phyloP scores from a whole-genome alignment of 2,113 vertebrate species.

The Ageneiosus marmoratus region DNA sequence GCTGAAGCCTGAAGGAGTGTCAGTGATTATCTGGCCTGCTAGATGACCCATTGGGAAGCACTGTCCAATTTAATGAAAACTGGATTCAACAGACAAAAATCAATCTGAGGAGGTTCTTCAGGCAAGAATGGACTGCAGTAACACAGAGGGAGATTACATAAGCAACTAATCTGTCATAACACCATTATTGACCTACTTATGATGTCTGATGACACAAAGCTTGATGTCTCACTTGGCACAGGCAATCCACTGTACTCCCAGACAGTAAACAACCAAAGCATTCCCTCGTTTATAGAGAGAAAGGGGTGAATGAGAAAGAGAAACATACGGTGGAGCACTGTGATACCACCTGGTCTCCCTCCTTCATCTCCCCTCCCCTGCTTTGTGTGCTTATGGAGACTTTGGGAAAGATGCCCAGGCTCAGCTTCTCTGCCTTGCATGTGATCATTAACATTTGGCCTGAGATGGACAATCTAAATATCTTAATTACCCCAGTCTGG shows the following conservation, averaged over 20 bases:
- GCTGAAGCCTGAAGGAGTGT: neutral
- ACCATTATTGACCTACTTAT: slow-evolving; percentile 47
- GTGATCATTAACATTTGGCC: slow-evolving; percentile 41
- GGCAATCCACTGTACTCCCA: neutral
- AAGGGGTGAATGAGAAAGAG: slow-evolving; percentile 9
- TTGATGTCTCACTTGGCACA: slow-evolving; percentile 36
- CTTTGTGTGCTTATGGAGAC: slow-evolving; percentile 30
- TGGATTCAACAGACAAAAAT: slow-evolving; percentile 28
- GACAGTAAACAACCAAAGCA: neutral
- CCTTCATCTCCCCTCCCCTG: neutral
- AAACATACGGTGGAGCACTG: slow-evolving; percentile 41
- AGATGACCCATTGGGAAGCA: slow-evolving; percentile 45
- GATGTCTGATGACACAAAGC: slow-evolving; percentile 14
- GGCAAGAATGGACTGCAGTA: neutral
- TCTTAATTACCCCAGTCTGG: slow-evolving; percentile 38
- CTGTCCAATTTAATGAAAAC: slow-evolving; percentile 50
- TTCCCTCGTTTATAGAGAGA: slow-evolving; percentile 10
- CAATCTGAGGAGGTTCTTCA: slow-evolving; percentile 27
- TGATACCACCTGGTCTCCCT: slow-evolving; percentile 45
- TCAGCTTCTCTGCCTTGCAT: slow-evolving; percentile 31
- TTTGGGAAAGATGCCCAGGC: slow-evolving; percentile 41
- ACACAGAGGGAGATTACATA: slow-evolving; percentile 42
- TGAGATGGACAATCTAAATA: slow-evolving; percentile 25
- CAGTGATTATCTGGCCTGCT: slow-evolving; percentile 15
- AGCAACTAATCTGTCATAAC: slow-evolving; percentile 39